Base-by-base conservation (phyloP, 2,797 vertebrate genomes). In the Tachyglossus aculeatus region DNA sequence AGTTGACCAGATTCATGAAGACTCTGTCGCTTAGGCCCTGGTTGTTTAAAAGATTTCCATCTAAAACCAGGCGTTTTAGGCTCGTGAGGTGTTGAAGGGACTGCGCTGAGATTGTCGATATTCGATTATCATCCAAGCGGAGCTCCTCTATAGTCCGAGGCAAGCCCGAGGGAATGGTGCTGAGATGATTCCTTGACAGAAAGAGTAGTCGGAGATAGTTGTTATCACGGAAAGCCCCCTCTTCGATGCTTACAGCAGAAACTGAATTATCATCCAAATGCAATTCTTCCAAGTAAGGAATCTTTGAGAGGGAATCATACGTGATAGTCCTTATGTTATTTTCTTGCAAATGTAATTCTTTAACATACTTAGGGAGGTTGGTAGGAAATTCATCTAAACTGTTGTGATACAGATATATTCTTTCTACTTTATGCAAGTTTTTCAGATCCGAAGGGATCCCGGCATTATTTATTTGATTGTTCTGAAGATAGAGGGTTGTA, bases 221-320 rank as follows among this genome's bases (percentile, higher is more conserved):
- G 86, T 97, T 99, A 91, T 99, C 96, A 88, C 94, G 93, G 87
- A 99, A 99, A 22, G 98, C 97, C 67, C 98, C 98, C 31, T 99
- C 97, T 91, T 99, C 98, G 0, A 99, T 99, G 88, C 98, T 99
- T 81, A 99, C 98, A 2, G 98, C 98, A 0, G 98, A 99, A 69
- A 99, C 98, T 0, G 98, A 99, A 88, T 99, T 99, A 90, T 99
- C 98, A 90, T 99, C 98, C 88, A 99, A 93, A 91, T 99, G 98
- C 77, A 99, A 92, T 90, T 99, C 96, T 92, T 99, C 98, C 78
- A 99, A 96, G 86, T 94, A 95, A 19, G 98, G 98, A 83, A 99
- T 99, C 90, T 98, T 97, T 48, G 94, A 96, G 89, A 99, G 93
- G 31, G 98, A 96, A 78, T 95, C 87, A 48, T 98, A 97, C 64